Evolutionary conservation across 2,888 invertebrate genomes (phyloP), one percentile per base, ranked within the genome.

Genomic region (Hemaris fuciformis): DNA sequence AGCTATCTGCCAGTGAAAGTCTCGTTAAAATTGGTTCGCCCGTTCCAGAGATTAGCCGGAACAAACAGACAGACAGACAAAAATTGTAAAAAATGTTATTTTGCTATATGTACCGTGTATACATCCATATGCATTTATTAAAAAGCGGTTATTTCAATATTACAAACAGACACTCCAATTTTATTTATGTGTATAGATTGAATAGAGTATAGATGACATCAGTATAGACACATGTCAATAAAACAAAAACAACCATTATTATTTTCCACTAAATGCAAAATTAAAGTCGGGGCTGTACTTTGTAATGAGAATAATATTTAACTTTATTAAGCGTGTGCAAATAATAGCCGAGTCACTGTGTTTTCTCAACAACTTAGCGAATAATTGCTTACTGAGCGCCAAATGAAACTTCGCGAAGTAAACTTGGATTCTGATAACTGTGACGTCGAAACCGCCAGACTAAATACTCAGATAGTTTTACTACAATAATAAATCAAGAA

Each of bases 401-500:
- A 74, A 69, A 62, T 67, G 70, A 72, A 72, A 79, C 75, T 81
- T 79, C 42, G 68, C 66, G 69, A 75, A 77, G 75, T 73, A 31
- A 59, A 43, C 57, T 57, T 46, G 45, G 75, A 73, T 67, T 64
- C 77, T 79, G 85, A 86, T 87, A 87, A 83, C 77, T 74, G 77
- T 81, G 82, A 84, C 80, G 80, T 74, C 72, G 74, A 70, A 80
- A 81, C 83, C 81, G 76, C 80, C 73, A 76, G 78, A 83, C 84
- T 85, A 85, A 84, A 85, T 83, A 84, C 81, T 80, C 70, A 77
- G 81, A 81, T 83, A 86, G 87, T 87, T 87, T 75, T 76, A 80
- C 76, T 79, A 77, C 83, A 79, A 78, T 77, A 83, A 87, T 88
- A 88, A 88, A 88, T 88, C 83, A 86, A 79, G 69, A 81, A 87